These are phyloP conservation scores for Brotula barbata DNA, from an alignment of 2,797 vertebrate genomes.

Conservation along the genomic window DNA sequence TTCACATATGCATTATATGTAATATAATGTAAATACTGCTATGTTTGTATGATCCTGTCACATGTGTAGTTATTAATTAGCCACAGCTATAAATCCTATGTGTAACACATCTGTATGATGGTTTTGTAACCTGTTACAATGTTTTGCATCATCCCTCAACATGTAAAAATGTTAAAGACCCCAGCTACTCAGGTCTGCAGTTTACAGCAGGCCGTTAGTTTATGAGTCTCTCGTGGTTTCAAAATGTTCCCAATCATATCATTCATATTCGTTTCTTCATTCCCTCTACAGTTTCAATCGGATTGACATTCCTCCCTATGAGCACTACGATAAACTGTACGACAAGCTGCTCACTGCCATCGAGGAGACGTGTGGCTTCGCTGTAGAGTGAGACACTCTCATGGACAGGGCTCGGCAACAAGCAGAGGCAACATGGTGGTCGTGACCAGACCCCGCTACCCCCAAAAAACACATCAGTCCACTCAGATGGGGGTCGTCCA, in stretches of 20 bases:
- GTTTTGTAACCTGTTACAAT: too few species aligned
- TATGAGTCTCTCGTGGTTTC: neutral
- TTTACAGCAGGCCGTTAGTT: neutral
- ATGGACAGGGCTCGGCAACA: constrained; percentile 11
- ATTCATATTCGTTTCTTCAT: neutral
- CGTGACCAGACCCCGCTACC: constrained; percentile 10
- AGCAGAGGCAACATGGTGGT: constrained; percentile 35
- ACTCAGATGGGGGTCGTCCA: constrained; percentile 20
- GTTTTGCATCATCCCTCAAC: too few species aligned
- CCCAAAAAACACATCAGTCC: constrained; percentile 9
- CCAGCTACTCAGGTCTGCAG: neutral
- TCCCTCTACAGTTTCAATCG: constrained; percentile 88
- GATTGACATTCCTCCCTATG: constrained; percentile 97
- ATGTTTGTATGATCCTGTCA: too few species aligned
- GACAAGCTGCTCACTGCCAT: constrained; percentile 94
- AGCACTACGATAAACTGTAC: constrained; percentile 95
- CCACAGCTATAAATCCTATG: too few species aligned
- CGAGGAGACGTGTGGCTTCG: constrained; percentile 97
- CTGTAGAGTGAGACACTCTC: constrained; percentile 86
- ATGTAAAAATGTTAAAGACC: too few species aligned
- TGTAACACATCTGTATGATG: too few species aligned
- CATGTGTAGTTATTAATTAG: too few species aligned
- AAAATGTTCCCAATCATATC: neutral
- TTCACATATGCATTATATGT: too few species aligned
- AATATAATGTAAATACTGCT: too few species aligned